Base-by-base conservation (phyloP, 2,113 vertebrate species). In the Syngnathoides biaculeatus region DNA sequence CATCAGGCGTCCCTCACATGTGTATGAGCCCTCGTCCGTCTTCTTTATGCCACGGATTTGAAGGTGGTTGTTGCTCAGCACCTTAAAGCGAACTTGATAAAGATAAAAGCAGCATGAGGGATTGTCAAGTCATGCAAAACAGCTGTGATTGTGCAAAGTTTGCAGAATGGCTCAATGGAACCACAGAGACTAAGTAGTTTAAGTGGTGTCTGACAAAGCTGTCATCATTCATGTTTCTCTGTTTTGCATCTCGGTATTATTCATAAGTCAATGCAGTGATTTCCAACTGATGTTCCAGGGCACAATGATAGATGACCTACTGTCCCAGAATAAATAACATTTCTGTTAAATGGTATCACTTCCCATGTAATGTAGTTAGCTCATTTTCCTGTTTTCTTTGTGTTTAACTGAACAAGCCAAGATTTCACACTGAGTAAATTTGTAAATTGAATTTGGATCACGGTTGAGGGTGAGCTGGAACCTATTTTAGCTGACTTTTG, bases 41-140 rank as follows among this genome's bases (percentile, higher is more conserved):
- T 98, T 99, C 92, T 94, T 96, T 88, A 99, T 98, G 57, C 93
- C 92, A 4, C 92, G 92, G 85, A 99, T 99, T 86, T 98, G 95
- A 82, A 99, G 94, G 92, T 98, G 98, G 90, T 98, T 96, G 93
- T 97, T 98, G 91, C 83, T 84, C 79, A 98, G 91, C 68, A 95
- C 90, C 77, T 92, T 93, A 81, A 98, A 99, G 3, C 97, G 93
- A 59, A 95, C 97, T 57, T 98, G 74, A 64, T 68, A 69, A 74
- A 38, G 9, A 50, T 10, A 47, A 68, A 75, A 67, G 27, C 14
- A 67, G 47, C 13, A 60, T 69, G n/a, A 79, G 64, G 35, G 40
- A 43, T 26, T 17, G 59, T n/a, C n/a, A 22, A 39, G 20, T 20
- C n/a, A 40, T 71, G 47, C 71, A 30, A 19, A 62, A 72, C 64